Evolutionary conservation across 2,113 vertebrate genomes (phyloP), one percentile per base, ranked within the genome.

Genomic region (Myotis yumanensis): DNA sequence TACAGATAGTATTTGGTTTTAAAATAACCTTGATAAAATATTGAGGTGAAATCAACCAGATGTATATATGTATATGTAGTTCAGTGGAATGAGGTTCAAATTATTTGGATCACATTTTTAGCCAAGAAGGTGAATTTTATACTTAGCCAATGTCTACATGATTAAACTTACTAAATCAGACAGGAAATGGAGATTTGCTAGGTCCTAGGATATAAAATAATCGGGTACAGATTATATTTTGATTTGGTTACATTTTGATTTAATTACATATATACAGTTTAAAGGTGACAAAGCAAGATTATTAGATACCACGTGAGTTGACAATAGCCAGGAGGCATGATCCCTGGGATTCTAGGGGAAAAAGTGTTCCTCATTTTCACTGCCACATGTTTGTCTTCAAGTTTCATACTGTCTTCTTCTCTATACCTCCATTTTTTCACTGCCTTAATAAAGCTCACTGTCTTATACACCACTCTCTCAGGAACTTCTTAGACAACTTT

Each of bases 1-100:
- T 40, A 71, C 48, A 72, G 51, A 30, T 28, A 40, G 40, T 30
- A 54, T 85, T 72, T 57, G 59, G 37, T 72, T 81, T 94, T 91
- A 51, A 81, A 86, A 79, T 28, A 54, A 96, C 4, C 52, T 83
- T 89, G 43, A 81, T 76, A 88, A 90, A 89, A 86, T 76, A 64
- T 3, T 93, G 59, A 69, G 32, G 14, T 25, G 28, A 85, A 82
- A 35, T 72, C 84, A 93, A n/a, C 5, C 84, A 48, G 71, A 59
- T 69, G 3, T 12, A 64, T 64, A 17, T n/a, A 46, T 64, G 57
- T 37, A 37, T 37, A 62, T 64, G 57, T 43, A 77, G 32, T 84
- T 54, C 20, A 46, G 2, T 40, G 59, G 40, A 69, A 68, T 9
- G 16, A 71, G 8, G 43, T 77, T 90, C 14, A 85, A 64, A 77